phyloP scores from a whole-genome alignment of 64 coral and sea anemone species.

The Astreopora myriophthalma region DNA sequence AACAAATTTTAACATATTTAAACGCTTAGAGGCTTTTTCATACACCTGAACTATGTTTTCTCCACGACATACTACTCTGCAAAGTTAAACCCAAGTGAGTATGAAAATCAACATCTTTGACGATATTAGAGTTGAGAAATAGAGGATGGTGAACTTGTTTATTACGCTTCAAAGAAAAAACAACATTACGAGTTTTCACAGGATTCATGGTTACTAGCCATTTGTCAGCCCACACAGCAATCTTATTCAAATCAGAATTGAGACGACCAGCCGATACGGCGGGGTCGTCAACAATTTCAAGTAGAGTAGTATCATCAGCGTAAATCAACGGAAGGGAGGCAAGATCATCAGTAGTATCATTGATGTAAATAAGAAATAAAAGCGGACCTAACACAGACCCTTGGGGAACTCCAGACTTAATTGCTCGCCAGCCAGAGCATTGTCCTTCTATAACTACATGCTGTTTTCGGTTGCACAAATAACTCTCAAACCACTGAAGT shows the following conservation, averaged over 20 bases:
- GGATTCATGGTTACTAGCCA: slow-evolving; percentile 24
- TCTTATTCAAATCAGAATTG: slow-evolving; percentile 12
- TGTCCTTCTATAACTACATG: background rate
- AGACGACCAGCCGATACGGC: background rate
- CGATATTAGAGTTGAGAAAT: background rate
- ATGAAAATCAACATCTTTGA: background rate
- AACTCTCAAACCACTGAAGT: background rate
- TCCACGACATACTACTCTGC: slow-evolving; percentile 13
- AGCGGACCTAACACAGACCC: background rate
- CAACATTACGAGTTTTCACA: background rate
- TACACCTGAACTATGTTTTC: background rate
- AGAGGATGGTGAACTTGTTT: background rate
- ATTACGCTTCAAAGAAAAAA: background rate
- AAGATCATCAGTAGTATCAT: slow-evolving; percentile 12
- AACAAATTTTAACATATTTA: slow-evolving; percentile 45
- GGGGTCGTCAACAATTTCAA: background rate
- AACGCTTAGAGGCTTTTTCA: slow-evolving; percentile 7
- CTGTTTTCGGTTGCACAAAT: background rate
- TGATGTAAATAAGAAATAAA: slow-evolving; percentile 25
- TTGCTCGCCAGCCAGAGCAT: background rate
- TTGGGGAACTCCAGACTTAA: background rate
- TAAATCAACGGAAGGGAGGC: background rate
- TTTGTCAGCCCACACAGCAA: slow-evolving; percentile 13
- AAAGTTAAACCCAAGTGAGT: background rate
- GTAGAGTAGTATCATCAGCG: slow-evolving; percentile 22